Evolutionary conservation across 2,113 vertebrate species (phyloP).

Genomic region (Aspiorhynchus laticeps): DNA sequence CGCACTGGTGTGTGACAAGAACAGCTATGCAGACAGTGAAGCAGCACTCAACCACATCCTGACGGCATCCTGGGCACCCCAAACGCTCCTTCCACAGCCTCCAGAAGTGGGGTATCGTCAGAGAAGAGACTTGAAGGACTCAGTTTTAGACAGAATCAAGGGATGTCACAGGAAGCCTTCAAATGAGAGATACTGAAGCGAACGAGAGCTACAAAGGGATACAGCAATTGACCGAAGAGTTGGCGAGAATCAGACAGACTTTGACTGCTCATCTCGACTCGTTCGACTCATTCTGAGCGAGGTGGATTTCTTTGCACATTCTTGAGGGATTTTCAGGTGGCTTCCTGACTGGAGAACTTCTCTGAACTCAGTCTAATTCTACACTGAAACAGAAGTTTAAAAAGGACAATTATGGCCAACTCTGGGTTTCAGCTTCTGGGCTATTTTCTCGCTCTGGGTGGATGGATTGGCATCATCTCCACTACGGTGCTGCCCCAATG

Average conservation of each 20-base stretch:
- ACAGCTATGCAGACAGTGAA: slow-evolving; percentile 60
- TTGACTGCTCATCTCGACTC: slow-evolving; percentile 34
- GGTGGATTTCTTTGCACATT: slow-evolving; percentile 19
- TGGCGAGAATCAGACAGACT: slow-evolving; percentile 23
- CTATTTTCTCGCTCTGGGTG: slow-evolving; percentile 87
- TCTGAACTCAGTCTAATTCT: not conserved
- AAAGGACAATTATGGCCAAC: slow-evolving; percentile 80
- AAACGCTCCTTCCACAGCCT: not conserved
- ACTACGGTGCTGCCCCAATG: slow-evolving; percentile 90
- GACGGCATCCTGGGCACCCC: slow-evolving; percentile 34
- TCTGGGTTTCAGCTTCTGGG: slow-evolving; percentile 91
- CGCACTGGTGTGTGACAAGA: slow-evolving; percentile 69
- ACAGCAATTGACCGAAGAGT: slow-evolving; percentile 58
- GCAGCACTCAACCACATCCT: slow-evolving; percentile 43
- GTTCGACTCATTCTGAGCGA: slow-evolving; percentile 2
- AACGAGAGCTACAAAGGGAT: slow-evolving; percentile 51
- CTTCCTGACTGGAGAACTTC: slow-evolving; percentile 31
- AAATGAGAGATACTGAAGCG: slow-evolving; percentile 66
- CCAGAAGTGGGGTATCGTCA: slow-evolving; percentile 22
- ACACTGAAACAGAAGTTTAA: not conserved
- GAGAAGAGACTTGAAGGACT: not conserved
- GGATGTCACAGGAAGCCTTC: slow-evolving; percentile 55
- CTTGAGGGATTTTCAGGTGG: slow-evolving; percentile 35
- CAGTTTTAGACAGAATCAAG: slow-evolving; percentile 22
- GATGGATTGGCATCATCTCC: slow-evolving; percentile 90